Percentiles rank a stretch among this genome's conserved stretches.
phyloP scores from a whole-genome alignment of 1,140 invertebrate species.

The Drosophila lini region DNA sequence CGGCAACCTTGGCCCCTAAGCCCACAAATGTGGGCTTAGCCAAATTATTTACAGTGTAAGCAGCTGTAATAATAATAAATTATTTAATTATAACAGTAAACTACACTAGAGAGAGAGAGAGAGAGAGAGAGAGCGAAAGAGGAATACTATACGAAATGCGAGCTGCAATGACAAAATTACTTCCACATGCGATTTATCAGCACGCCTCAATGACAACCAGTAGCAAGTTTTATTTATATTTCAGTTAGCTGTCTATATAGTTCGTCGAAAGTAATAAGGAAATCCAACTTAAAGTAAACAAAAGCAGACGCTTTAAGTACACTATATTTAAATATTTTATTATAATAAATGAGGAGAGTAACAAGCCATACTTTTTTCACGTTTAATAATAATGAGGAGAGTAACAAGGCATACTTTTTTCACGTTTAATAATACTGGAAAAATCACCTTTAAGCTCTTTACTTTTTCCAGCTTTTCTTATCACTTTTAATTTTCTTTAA shows the following conservation, averaged over 20 bases:
- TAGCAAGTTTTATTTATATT: conserved; percentile 33
- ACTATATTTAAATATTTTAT: not conserved
- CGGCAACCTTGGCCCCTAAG: conserved; percentile 18
- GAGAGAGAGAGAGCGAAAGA: not conserved
- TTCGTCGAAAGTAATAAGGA: conserved; percentile 8
- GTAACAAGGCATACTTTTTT: not conserved
- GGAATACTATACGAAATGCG: conserved; percentile 14
- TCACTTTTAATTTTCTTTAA: too few species aligned
- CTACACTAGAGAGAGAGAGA: not conserved
- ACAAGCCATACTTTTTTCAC: not conserved
- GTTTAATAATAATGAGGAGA: not conserved
- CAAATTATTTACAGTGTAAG: not conserved
- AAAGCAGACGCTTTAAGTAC: not conserved
- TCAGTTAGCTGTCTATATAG: conserved; percentile 14
- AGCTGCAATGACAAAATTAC: conserved; percentile 37
- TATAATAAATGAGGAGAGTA: too few species aligned
- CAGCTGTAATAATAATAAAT: conserved; percentile 7
- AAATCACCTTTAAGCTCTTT: not conserved
- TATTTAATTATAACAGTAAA: conserved; percentile 53
- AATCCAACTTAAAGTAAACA: not conserved
- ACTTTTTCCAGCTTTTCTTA: not conserved
- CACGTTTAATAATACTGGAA: not conserved
- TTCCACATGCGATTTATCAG: conserved; percentile 61
- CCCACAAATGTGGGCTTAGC: conserved; percentile 3
- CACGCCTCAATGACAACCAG: conserved; percentile 43